Evolutionary conservation across 2,797 vertebrate species (phyloP).

Genomic region (Chaunax sp.): DNA sequence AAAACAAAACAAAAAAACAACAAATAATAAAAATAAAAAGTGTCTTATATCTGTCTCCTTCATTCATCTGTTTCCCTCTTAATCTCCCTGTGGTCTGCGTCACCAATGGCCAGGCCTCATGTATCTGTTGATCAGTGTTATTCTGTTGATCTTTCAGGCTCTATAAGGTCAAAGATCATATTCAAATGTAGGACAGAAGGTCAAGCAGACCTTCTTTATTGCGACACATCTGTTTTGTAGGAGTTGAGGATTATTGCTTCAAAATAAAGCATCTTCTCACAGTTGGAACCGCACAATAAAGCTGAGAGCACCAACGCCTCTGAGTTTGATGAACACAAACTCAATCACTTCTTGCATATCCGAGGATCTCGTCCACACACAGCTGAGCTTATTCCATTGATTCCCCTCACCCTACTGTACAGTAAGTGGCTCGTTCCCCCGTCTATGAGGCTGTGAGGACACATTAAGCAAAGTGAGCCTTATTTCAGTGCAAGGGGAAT

Average conservation of each 20-base stretch:
- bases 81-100: constrained; percentile 44
- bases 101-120: constrained; percentile 4
- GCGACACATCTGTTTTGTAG: constrained; percentile 37
- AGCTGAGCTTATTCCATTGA: constrained; percentile 27
- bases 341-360: constrained; percentile 26
- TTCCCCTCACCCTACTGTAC: too few relatives aligned
- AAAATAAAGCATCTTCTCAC: constrained; percentile 57
- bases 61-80: constrained; percentile 44
- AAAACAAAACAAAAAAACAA: background rate
- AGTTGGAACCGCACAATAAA: constrained; percentile 41
- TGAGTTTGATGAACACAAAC: constrained; percentile 24
- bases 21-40: constrained; percentile 10
- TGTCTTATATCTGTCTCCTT: constrained; percentile 44
- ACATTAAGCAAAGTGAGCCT: constrained; percentile 42
- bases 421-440: constrained; percentile 27
- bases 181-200: background rate
- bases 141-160: constrained; percentile 31
- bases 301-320: constrained; percentile 37
- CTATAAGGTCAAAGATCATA: constrained; percentile 31
- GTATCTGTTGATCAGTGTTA: constrained; percentile 3
- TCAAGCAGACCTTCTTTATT: constrained; percentile 32
- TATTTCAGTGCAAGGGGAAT: constrained; percentile 20
- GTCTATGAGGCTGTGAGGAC: constrained; percentile 48
- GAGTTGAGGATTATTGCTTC: constrained; percentile 25
- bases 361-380: constrained; percentile 44